A percentile compares a stretch with the other conserved stretches of the same genome.
These are phyloP conservation scores for Chiloscyllium punctatum DNA, from an alignment of 2,797 vertebrate genomes.

Conservation along the genomic window DNA sequence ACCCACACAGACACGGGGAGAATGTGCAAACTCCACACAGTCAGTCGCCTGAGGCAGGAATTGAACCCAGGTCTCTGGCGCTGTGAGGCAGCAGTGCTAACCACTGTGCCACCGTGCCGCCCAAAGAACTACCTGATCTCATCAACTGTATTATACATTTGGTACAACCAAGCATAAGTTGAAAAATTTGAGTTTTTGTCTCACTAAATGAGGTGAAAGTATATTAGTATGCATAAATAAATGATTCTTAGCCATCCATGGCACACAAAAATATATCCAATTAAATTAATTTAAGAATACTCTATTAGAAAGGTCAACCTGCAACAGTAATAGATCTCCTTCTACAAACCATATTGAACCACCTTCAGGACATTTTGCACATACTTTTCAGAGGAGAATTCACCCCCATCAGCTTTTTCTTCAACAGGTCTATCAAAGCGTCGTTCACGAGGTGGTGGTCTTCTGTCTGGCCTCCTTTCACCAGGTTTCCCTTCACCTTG, in stretches of 20 bases:
- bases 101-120: no score
- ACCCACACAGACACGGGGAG: no score
- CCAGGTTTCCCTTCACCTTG: constrained; percentile 79
- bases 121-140: background rate
- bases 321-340: background rate
- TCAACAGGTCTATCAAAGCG: constrained; percentile 85
- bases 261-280: background rate
- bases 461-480: constrained; percentile 84
- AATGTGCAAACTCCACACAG: no score
- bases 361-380: constrained; percentile 39
- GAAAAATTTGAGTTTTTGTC: background rate
- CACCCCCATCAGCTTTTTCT: constrained; percentile 86
- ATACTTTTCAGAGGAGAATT: constrained; percentile 87
- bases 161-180: background rate
- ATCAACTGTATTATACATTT: background rate
- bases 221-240: background rate
- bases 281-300: background rate
- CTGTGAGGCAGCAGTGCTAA: no score
- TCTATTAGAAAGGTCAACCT: background rate
- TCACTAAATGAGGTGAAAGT: background rate
- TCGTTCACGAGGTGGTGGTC: constrained; percentile 84
- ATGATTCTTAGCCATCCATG: background rate
- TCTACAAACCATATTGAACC: background rate
- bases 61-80: no score
- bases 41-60: no score